Conservation (phyloP, 2,797 vertebrate genomes). For the Scomberomorus guttatus region DNA sequence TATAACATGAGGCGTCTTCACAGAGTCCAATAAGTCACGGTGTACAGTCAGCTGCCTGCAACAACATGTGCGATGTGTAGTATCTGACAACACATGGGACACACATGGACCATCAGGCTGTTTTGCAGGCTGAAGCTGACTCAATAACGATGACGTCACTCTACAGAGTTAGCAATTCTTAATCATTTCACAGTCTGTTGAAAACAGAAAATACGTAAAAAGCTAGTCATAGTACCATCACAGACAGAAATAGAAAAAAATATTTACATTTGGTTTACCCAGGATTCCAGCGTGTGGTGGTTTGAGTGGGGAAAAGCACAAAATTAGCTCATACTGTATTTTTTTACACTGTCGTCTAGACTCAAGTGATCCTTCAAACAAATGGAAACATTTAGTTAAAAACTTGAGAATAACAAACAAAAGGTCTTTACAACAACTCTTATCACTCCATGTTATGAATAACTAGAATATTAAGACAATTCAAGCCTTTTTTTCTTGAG, state of each 20-base stretch:
- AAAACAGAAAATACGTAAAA: conserved; percentile 29
- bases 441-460: background rate
- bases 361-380: background rate
- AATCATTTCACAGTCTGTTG: conserved; percentile 28
- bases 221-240: background rate
- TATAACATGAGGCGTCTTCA: background rate
- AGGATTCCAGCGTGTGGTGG: conserved; percentile 15
- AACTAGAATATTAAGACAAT: background rate
- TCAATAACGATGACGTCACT: background rate
- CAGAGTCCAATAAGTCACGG: conserved; percentile 1
- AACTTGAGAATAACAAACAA: background rate
- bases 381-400: background rate
- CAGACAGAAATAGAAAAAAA: conserved; percentile 34
- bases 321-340: background rate
- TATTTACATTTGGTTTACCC: conserved; percentile 37
- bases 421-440: background rate
- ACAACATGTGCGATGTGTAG: conserved; percentile 5
- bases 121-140: conserved; percentile 22
- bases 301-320: conserved; percentile 6
- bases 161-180: conserved; percentile 5
- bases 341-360: background rate
- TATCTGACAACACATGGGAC: background rate
- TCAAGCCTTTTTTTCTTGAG: background rate
- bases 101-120: conserved; percentile 7
- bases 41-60: conserved; percentile 3